Evolutionary conservation across 2,113 vertebrate species (phyloP), one percentile per base, ranked within the genome.

Genomic region (Colinus virginianus): DNA sequence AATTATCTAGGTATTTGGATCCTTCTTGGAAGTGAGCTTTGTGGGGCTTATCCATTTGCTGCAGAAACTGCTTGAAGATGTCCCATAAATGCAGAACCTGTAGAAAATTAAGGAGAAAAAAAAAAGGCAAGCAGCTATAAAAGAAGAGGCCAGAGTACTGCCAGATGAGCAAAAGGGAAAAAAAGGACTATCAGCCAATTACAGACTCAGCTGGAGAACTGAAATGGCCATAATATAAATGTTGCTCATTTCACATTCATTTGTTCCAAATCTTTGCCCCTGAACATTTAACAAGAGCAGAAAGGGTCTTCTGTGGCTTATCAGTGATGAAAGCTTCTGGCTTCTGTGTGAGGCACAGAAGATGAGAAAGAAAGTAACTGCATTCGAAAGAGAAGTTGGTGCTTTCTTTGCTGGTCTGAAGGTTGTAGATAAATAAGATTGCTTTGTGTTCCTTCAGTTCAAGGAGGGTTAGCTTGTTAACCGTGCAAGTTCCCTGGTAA

Each of bases 261-360:
- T 92, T 90, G 90, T 82, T 85, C 80, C 64, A 58, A 88, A 90
- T 88, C 77, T 92, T 90, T 70, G 61, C 66, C 58, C 62, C 49
- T 66, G 79, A 82, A 90, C 88, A 63, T 67, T 63, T 82, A 78
- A 58, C 46, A 59, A 71, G 53, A 87, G 61, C 55, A 61, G 76
- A 85, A 81, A 83, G 76, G 62, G 34, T 63, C 70, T 1, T 59
- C 70, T 1, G 4, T 90, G 64, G 38, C 79, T 90, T 63, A 38
- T 18, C 38, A 11, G 43, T 58, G 76, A 88, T 90, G 66, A 94
- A 90, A 90, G 66, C 25, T 20, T 56, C 64, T n/a, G 64, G 61
- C 42, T 85, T 77, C 55, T 74, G 64, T 0, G 6, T 0, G 2
- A 55, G 42, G 46, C 55, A 55, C 40, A 46, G 48, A 79, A 64